Conservation (phyloP, 92 coral and sea anemone genomes). For the Parazoanthus swiftii region DNA sequence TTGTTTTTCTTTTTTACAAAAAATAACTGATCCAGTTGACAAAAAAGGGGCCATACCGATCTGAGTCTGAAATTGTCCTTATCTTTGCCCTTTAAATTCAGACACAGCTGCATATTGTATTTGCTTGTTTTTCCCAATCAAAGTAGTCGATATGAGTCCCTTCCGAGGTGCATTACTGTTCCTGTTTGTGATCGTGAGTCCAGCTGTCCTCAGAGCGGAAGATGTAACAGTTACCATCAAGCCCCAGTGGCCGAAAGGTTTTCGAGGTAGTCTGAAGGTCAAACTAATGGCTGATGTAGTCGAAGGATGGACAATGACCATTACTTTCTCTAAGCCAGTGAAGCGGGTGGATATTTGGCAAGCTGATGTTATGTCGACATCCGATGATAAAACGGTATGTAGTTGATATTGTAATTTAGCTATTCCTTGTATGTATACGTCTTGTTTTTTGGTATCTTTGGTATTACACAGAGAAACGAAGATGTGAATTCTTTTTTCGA, state of each 20-base stretch:
- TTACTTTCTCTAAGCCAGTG: slow-evolving; percentile 18
- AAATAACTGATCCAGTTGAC: neutral
- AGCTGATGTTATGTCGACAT: neutral
- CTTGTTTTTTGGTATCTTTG: too few species aligned
- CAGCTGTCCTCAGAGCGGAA: slow-evolving; percentile 7
- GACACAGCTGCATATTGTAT: neutral
- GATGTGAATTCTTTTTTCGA: too few species aligned
- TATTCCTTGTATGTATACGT: neutral
- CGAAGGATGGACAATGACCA: slow-evolving; percentile 23
- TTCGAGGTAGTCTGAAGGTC: slow-evolving; percentile 1
- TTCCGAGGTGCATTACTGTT: neutral
- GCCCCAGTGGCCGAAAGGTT: neutral
- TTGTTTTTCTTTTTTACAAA: neutral
- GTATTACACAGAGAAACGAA: too few species aligned
- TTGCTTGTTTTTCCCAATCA: neutral
- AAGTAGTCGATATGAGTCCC: neutral
- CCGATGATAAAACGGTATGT: slow-evolving; percentile 5
- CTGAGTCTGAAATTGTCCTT: neutral
- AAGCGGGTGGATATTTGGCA: slow-evolving; percentile 6
- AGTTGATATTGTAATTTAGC: neutral
- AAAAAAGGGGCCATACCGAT: neutral
- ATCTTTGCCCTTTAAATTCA: neutral
- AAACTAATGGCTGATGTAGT: neutral
- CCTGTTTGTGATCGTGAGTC: neutral
- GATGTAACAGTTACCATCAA: neutral